A percentile compares a stretch with the other conserved stretches of the same genome.
These are phyloP conservation scores for Sceliomorpha sp. DNA, from an alignment of 2,888 invertebrate species.

Conservation along the genomic window DNA sequence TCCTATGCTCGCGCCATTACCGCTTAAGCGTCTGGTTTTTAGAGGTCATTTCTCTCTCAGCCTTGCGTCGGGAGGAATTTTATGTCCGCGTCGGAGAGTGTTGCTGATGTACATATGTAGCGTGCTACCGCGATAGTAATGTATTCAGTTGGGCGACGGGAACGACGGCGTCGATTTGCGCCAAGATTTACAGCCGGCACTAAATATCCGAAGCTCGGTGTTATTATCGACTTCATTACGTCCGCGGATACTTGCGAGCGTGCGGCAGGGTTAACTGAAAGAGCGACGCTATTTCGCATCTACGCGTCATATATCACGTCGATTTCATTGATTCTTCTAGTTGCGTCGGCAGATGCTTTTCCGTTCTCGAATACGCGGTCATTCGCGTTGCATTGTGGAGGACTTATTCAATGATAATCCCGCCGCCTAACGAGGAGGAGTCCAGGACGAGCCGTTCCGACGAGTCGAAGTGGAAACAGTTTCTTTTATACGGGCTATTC, in stretches of 20 bases:
- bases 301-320: conserved; percentile 72
- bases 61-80: conserved; percentile 58
- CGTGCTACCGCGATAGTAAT: conserved; percentile 68
- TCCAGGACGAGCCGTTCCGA: too few species aligned
- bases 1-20: conserved; percentile 49
- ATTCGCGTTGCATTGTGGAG: too few species aligned
- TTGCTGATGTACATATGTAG: conserved; percentile 59
- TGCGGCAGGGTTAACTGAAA: conserved; percentile 73
- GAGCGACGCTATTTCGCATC: conserved; percentile 70
- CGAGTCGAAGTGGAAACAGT: too few species aligned
- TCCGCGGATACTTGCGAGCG: conserved; percentile 63
- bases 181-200: conserved; percentile 74
- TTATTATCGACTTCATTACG: conserved; percentile 76
- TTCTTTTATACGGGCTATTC: too few species aligned
- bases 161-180: conserved; percentile 72
- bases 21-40: conserved; percentile 58
- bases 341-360: too few species aligned
- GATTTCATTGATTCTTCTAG: conserved; percentile 70
- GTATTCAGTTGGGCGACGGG: conserved; percentile 68
- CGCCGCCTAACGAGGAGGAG: too few species aligned
- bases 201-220: conserved; percentile 74
- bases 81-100: conserved; percentile 58
- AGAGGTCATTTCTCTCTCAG: conserved; percentile 56
- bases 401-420: too few species aligned
- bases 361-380: too few species aligned